Evolutionary conservation across 2,113 vertebrate species (phyloP).

Genomic region (Galemys pyrenaicus): DNA sequence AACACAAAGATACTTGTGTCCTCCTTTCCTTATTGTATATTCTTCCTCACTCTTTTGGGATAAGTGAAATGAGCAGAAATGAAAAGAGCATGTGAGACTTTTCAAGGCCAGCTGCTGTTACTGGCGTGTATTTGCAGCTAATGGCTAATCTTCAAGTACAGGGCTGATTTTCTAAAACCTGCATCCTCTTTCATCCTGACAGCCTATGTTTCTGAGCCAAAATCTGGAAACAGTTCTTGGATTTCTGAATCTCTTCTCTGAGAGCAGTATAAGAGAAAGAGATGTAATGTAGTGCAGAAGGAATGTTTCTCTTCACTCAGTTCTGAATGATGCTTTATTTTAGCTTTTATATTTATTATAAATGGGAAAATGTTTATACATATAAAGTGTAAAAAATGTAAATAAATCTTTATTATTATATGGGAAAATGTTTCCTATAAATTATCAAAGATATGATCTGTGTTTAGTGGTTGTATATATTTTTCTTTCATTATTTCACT

Average conservation of each 20-base stretch:
- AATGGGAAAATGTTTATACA: too few relatives aligned
- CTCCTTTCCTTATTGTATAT: neutral
- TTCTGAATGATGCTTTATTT: neutral
- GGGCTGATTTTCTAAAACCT: conserved; percentile 16
- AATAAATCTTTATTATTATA: too few relatives aligned
- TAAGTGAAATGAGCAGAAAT: conserved; percentile 42
- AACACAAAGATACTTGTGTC: neutral
- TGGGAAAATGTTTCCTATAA: too few relatives aligned
- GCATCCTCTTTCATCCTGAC: conserved; percentile 46
- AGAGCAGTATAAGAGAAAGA: neutral
- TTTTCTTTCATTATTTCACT: neutral
- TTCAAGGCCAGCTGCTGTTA: conserved; percentile 47
- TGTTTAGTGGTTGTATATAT: neutral
- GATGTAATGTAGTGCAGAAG: neutral
- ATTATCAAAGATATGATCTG: neutral
- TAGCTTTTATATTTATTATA: neutral
- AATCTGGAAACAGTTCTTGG: neutral
- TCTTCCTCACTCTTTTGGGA: conserved; percentile 3
- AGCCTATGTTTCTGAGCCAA: conserved; percentile 40
- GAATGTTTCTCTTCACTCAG: neutral
- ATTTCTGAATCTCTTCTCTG: conserved; percentile 25
- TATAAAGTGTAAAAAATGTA: too few relatives aligned
- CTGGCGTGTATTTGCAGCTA: conserved; percentile 42
- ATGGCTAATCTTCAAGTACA: conserved; percentile 61
- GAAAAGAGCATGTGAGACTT: conserved; percentile 32